A percentile compares a stretch with the other conserved stretches of the same genome.
Evolutionary conservation across 2,797 vertebrate species (phyloP).

Genomic region (Yasuhikotakia modesta): DNA sequence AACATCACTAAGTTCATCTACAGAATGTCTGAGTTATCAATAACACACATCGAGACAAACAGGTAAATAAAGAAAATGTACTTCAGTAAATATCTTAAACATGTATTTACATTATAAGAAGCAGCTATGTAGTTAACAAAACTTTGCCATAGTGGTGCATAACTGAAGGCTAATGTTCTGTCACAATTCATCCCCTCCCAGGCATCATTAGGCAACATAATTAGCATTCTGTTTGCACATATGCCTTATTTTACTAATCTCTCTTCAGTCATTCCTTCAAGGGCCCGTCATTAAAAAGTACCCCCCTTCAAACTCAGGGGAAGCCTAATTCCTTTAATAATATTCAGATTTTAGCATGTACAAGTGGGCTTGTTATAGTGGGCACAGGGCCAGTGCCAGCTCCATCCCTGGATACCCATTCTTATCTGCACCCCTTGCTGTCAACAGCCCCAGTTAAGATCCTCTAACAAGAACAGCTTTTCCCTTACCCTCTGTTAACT

Average conservation of each 20-base stretch:
- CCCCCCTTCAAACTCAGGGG: constrained; percentile 73
- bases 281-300: constrained; percentile 78
- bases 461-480: constrained; percentile 81
- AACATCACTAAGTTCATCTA: no score
- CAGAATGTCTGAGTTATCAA: no score
- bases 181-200: constrained; percentile 51
- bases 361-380: constrained; percentile 81
- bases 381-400: constrained; percentile 80
- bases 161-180: not conserved
- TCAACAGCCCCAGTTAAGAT: constrained; percentile 77
- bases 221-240: constrained; percentile 86
- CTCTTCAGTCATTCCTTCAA: constrained; percentile 82
- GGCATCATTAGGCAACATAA: constrained; percentile 79
- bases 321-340: constrained; percentile 80
- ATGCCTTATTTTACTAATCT: constrained; percentile 84
- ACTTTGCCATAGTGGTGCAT: not conserved
- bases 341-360: constrained; percentile 77
- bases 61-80: no score
- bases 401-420: constrained; percentile 64
- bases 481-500: constrained; percentile 78
- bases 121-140: constrained; percentile 29
- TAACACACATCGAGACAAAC: no score
- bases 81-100: no score
- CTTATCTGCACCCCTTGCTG: constrained; percentile 75
- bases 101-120: constrained; percentile 21